phyloP scores from a whole-genome alignment of 2,888 invertebrate species.

The Tetramorium bicarinatum region DNA sequence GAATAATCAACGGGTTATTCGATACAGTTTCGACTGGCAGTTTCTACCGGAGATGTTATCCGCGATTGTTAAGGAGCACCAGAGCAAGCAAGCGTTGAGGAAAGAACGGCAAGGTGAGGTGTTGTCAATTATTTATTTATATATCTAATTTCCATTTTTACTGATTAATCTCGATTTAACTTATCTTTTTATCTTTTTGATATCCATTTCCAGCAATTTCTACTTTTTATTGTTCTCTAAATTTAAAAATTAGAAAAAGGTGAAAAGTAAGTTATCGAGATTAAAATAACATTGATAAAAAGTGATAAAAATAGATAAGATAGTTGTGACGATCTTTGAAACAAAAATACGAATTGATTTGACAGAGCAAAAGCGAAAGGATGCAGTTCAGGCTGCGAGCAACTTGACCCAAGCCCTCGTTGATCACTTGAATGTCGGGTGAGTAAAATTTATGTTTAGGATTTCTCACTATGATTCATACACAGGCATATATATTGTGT shows the following conservation, averaged over 20 bases:
- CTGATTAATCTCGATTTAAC: background rate
- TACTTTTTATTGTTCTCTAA: too few species aligned
- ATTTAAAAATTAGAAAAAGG: background rate
- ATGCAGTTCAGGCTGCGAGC: conserved; percentile 97
- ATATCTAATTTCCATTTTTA: background rate
- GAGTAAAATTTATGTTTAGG: conserved; percentile 79
- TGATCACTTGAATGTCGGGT: conserved; percentile 99
- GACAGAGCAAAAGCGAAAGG: conserved; percentile 96
- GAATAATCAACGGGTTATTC: conserved; percentile 7
- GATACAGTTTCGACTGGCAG: background rate
- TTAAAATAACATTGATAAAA: background rate
- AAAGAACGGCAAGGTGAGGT: conserved; percentile 93
- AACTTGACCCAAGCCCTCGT: conserved; percentile 97
- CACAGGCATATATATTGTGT: background rate
- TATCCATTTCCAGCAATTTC: too few species aligned
- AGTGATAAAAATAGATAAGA: background rate
- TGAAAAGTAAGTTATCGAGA: background rate
- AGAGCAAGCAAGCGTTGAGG: conserved; percentile 92
- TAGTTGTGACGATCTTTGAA: background rate
- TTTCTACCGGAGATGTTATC: conserved; percentile 90
- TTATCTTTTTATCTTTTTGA: background rate
- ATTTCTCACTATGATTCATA: conserved; percentile 1
- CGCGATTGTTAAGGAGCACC: conserved; percentile 95
- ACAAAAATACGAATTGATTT: conserved; percentile 68
- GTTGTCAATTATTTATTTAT: conserved; percentile 46